phyloP scores from a whole-genome alignment of 23 tunicate species.

The Clavelina lepadiformis region DNA sequence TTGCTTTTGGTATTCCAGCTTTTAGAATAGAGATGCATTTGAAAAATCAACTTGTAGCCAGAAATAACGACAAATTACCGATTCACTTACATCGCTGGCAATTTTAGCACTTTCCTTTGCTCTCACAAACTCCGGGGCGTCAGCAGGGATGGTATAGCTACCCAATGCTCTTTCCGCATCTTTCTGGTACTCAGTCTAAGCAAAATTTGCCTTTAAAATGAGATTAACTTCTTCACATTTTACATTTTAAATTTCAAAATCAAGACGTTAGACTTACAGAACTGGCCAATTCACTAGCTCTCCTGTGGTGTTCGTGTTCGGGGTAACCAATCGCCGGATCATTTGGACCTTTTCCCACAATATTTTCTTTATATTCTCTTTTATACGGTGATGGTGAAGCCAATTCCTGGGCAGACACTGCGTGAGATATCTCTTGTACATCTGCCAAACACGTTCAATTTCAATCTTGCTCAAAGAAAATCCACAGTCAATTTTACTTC shows the following conservation, averaged over 20 bases:
- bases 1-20: constrained; percentile 70
- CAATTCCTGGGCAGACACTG: constrained; percentile 37
- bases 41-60: too few species aligned
- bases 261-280: constrained; percentile 22
- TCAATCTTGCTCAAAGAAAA: too few species aligned
- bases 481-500: too few species aligned
- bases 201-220: too few species aligned
- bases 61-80: background rate
- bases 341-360: constrained; percentile 49
- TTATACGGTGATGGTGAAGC: constrained; percentile 39
- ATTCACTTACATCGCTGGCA: constrained; percentile 39
- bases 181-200: constrained; percentile 10
- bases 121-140: constrained; percentile 41
- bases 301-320: constrained; percentile 24
- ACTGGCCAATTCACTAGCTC: constrained; percentile 37
- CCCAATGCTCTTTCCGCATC: constrained; percentile 27
- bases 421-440: constrained; percentile 52
- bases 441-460: constrained; percentile 15
- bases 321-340: constrained; percentile 63
- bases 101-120: constrained; percentile 37
- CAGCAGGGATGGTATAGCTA: constrained; percentile 19
- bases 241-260: too few species aligned
- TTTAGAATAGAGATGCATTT: too few species aligned
- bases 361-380: constrained; percentile 58
- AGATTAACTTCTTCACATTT: too few species aligned